Conservation (phyloP, 1,140 invertebrate genomes). For the Orchestia grillus region DNA sequence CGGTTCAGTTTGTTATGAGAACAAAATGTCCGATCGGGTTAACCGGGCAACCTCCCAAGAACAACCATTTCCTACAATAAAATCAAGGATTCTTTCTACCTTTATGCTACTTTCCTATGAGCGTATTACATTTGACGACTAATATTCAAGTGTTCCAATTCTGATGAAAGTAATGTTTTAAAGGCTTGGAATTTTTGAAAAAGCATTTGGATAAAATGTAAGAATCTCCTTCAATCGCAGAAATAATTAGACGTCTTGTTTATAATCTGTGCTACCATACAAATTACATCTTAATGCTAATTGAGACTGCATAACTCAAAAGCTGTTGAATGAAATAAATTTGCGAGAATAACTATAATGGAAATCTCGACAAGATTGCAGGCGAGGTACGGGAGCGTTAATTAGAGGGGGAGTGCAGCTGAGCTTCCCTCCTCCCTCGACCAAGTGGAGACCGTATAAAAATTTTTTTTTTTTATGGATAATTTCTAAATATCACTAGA, state of each 20-base stretch:
- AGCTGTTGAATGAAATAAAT: background rate
- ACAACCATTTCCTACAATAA: background rate
- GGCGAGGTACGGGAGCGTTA: background rate
- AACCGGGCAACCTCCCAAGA: background rate
- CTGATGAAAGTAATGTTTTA: background rate
- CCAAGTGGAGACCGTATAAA: background rate
- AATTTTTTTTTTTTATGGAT: background rate
- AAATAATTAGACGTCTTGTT: background rate
- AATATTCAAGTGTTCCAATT: background rate
- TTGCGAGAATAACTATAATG: background rate
- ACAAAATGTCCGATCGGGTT: background rate
- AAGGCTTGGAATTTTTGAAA: no score
- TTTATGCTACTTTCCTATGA: background rate
- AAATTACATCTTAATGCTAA: background rate
- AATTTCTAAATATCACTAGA: no score
- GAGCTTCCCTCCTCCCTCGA: background rate
- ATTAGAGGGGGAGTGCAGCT: background rate
- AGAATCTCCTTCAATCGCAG: no score
- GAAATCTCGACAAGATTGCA: background rate
- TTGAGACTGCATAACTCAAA: background rate
- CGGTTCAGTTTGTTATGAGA: background rate
- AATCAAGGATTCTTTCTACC: background rate
- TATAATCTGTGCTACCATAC: background rate
- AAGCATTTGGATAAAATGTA: no score
- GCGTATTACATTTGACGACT: background rate